phyloP scores from a whole-genome alignment of 2,888 invertebrate genomes.

The Diplazon laetatorius region DNA sequence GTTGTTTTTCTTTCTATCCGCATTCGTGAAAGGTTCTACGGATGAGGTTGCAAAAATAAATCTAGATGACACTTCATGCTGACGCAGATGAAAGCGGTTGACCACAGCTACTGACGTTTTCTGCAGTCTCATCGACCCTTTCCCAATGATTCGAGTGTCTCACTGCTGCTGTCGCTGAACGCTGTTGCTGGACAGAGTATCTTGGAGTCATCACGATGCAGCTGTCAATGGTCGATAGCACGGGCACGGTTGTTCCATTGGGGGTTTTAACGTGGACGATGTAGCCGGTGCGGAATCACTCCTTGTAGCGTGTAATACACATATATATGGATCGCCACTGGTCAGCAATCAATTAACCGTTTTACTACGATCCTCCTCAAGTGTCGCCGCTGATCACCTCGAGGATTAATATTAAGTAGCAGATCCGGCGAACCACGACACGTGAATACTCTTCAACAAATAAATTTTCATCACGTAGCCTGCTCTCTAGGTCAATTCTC shows the following conservation, averaged over 20 bases:
- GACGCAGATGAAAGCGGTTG: slow-evolving; percentile 26
- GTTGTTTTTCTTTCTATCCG: neutral
- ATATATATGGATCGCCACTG: neutral
- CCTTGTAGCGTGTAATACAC: neutral
- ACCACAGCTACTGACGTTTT: slow-evolving; percentile 26
- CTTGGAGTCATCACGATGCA: slow-evolving; percentile 36
- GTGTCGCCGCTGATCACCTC: slow-evolving; percentile 36
- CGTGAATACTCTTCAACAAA: neutral
- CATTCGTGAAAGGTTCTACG: slow-evolving; percentile 4
- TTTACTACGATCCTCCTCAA: slow-evolving; percentile 30
- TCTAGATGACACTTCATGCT: slow-evolving; percentile 43
- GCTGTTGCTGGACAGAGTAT: slow-evolving; percentile 18
- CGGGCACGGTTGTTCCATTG: slow-evolving; percentile 23
- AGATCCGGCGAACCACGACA: neutral
- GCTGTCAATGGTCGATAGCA: slow-evolving; percentile 31
- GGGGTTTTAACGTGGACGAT: slow-evolving; percentile 41
- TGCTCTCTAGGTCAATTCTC: neutral
- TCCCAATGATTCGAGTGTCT: slow-evolving; percentile 37
- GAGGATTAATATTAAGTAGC: slow-evolving; percentile 7
- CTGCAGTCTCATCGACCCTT: slow-evolving; percentile 48
- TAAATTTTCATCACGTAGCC: neutral
- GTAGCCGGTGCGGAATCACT: slow-evolving; percentile 21
- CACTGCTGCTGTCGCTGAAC: slow-evolving; percentile 27
- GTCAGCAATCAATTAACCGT: slow-evolving; percentile 19
- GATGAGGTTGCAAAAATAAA: slow-evolving; percentile 17